Evolutionary conservation across 2,797 vertebrate genomes (phyloP), one percentile per base, ranked within the genome.

Genomic region (Galago senegalensis): DNA sequence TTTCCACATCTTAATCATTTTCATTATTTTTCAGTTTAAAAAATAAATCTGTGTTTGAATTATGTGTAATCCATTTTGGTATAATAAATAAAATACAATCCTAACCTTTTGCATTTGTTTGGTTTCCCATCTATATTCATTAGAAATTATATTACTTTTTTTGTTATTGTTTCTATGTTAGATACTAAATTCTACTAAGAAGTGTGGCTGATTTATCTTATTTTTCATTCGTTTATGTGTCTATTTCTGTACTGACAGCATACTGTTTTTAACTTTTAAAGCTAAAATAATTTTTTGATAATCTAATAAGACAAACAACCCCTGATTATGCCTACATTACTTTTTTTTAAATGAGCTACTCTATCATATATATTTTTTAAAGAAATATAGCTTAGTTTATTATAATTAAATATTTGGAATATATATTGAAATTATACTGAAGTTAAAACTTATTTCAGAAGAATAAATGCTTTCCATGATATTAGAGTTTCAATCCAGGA

Each of bases 11-110:
- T 76, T 76, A 93, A 61, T 91, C 14, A 61, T 73, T 75, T 70
- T 1, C 69, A 23, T 29, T 93, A 70, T 69, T 93, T 94, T 93
- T 49, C 86, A 82, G 8, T 86, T 97, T 70, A 67, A 79, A 63
- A 95, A 87, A 63, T 40, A 20, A 61, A 1, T 23, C 11, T 82
- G 1, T 91, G 20, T 69, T 79, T 89, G 75, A 75, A 49, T 89
- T 76, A 46, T 61, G 70, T 84, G 40, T 81, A 25, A 46, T 83
- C 63, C 2, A 43, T 69, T 53, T 72, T 76, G 43, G 25, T 87
- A 63, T 53, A 83, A n/a, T n/a, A 53, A 23, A 14, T 83, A 40
- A 87, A 75, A 1, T 69, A 63, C 69, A 58, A 84, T 75, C 58
- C 1, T 53, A 70, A 76, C 23, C 72, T 76, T 79, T 91, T 80